Conservation (phyloP, 2,113 vertebrate species). For the Eulemur rufifrons region DNA sequence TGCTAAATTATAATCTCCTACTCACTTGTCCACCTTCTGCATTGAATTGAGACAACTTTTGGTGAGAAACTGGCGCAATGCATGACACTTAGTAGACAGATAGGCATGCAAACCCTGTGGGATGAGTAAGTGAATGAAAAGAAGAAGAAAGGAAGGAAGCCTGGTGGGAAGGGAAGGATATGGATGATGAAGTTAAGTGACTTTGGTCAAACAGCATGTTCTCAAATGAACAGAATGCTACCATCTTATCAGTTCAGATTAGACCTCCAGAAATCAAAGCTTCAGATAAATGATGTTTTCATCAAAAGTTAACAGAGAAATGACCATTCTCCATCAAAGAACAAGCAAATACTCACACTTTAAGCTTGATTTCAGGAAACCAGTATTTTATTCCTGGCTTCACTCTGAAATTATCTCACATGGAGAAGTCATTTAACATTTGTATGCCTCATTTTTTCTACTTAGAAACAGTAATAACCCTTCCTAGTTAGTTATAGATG, state of each 20-base stretch:
- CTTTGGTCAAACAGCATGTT: not conserved
- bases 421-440: not conserved
- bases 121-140: not conserved
- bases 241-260: not conserved
- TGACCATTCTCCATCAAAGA: not conserved
- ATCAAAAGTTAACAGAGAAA: constrained; percentile 18
- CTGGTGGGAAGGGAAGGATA: not conserved
- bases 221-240: not conserved
- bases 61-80: not conserved
- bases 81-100: not conserved
- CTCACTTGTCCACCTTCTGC: not conserved
- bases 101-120: not conserved
- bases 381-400: not conserved
- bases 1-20: constrained; percentile 3
- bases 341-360: not conserved
- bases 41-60: not conserved
- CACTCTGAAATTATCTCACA: not conserved
- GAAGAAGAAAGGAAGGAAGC: not conserved
- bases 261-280: constrained; percentile 22
- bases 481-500: not conserved
- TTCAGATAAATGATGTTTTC: constrained; percentile 20
- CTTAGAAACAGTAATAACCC: not conserved
- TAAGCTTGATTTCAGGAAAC: constrained; percentile 9
- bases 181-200: not conserved
- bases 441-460: not conserved